Conservation (phyloP, 1,140 invertebrate species). For the Heliconius eleuchia region DNA sequence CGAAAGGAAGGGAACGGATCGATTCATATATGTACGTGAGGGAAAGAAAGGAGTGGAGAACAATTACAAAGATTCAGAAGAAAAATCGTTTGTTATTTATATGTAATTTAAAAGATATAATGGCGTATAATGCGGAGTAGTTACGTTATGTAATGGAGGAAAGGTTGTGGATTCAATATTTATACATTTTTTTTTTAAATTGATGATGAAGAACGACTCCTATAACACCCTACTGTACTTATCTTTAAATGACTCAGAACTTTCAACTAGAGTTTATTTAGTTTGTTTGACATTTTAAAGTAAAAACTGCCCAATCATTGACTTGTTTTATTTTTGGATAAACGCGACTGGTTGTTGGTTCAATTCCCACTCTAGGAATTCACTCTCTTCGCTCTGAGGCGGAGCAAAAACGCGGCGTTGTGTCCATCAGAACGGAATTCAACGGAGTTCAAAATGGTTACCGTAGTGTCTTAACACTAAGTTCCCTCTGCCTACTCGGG, state of each 20-base stretch:
- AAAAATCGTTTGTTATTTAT: background rate
- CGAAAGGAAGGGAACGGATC: constrained; percentile 55
- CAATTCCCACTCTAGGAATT: too few relatives aligned
- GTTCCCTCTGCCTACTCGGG: too few relatives aligned
- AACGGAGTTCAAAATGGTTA: too few relatives aligned
- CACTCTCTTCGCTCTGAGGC: too few relatives aligned
- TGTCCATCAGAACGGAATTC: too few relatives aligned
- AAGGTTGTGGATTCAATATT: background rate
- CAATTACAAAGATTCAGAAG: background rate
- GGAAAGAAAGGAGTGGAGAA: background rate
- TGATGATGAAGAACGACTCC: too few relatives aligned
- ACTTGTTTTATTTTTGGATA: background rate
- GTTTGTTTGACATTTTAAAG: background rate
- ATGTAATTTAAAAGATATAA: background rate
- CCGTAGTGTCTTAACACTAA: too few relatives aligned
- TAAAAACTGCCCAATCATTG: background rate
- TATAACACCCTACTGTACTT: too few relatives aligned
- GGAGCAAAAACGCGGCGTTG: too few relatives aligned
- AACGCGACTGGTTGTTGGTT: too few relatives aligned
- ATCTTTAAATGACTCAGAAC: too few relatives aligned
- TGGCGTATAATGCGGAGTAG: background rate
- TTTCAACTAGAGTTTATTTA: too few relatives aligned
- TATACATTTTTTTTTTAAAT: background rate
- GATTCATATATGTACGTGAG: constrained; percentile 50
- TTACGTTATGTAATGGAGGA: background rate